Percentiles rank a stretch among this genome's conserved stretches.
phyloP scores from a whole-genome alignment of 2,797 vertebrate species.

The Tolypeutes matacus region DNA sequence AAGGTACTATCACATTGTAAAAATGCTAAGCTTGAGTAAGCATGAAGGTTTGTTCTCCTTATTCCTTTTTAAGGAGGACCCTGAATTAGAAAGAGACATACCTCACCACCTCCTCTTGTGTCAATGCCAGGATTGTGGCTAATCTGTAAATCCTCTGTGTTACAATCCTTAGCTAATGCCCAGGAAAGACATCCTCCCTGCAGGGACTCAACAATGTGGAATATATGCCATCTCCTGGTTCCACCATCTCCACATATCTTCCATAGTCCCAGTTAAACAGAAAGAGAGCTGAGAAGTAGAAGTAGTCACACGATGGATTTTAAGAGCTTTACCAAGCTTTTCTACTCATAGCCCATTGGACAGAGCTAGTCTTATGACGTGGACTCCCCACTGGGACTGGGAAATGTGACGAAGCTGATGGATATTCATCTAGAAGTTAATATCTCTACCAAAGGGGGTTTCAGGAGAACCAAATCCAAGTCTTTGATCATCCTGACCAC shows the following conservation, averaged over 20 bases:
- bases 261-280: not conserved
- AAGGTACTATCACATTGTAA: not conserved
- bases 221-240: not conserved
- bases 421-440: not conserved
- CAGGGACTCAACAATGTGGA: not conserved
- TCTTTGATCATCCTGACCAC: not conserved
- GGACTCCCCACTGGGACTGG: not conserved
- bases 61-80: not conserved
- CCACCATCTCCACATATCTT: not conserved
- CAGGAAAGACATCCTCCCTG: not conserved
- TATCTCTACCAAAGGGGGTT: not conserved
- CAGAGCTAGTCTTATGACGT: not conserved
- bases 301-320: accelerated
- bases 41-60: not conserved
- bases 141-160: not conserved
- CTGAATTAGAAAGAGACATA: not conserved
- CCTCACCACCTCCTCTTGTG: not conserved
- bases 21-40: not conserved
- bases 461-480: not conserved
- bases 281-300: not conserved
- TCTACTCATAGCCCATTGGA: too few relatives aligned
- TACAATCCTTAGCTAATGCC: not conserved
- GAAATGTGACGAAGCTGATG: not conserved
- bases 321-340: not conserved
- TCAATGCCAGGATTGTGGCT: not conserved